Evolutionary conservation across 2,888 invertebrate genomes (phyloP).

Genomic region (Pristionchus arcanus): DNA sequence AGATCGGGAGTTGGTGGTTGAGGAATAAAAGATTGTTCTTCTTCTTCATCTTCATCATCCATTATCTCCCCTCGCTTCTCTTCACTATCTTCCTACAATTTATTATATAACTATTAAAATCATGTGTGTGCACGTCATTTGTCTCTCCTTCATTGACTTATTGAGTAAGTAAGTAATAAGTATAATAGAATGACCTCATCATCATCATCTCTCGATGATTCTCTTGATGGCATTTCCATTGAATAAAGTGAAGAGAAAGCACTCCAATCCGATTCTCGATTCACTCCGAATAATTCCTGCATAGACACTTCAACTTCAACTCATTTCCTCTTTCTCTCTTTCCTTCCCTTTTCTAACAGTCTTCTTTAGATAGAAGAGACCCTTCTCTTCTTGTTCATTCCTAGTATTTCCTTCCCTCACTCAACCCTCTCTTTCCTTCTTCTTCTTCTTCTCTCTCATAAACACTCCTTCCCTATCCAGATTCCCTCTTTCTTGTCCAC

Average conservation of each 20-base stretch:
- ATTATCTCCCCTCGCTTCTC: conserved; percentile 60
- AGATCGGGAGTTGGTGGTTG: conserved; percentile 74
- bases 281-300: conserved; percentile 73
- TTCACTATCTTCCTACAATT: conserved; percentile 54
- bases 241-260: conserved; percentile 74
- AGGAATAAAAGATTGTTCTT: conserved; percentile 61
- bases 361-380: background rate
- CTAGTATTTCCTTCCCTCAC: conserved; percentile 39
- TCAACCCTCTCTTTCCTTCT: conserved; percentile 1
- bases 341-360: background rate
- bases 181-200: background rate
- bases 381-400: background rate
- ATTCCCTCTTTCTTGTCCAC: conserved; percentile 33
- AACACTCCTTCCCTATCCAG: conserved; percentile 25
- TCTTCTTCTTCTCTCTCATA: background rate
- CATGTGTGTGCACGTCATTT: conserved; percentile 36
- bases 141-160: background rate
- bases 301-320: conserved; percentile 53
- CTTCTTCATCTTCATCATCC: conserved; percentile 71
- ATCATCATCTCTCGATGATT: conserved; percentile 59
- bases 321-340: conserved; percentile 21
- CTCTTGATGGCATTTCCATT: conserved; percentile 71
- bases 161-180: background rate
- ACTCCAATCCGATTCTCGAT: conserved; percentile 71
- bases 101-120: conserved; percentile 27